Conservation (phyloP, 1,140 invertebrate species). For the Hypothenemus hampei region DNA sequence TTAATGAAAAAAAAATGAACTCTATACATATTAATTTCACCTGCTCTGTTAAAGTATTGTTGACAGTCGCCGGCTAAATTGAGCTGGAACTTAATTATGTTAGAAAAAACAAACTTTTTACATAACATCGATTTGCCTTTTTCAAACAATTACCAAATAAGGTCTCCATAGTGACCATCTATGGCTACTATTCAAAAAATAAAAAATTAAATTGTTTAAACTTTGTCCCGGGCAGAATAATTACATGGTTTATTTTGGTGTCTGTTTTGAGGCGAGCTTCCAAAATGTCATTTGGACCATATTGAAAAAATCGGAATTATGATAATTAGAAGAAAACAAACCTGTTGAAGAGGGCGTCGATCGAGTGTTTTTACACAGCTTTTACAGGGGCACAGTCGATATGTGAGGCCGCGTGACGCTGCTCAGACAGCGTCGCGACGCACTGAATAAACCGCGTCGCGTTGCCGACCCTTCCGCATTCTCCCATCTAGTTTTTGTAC, state of each 20-base stretch:
- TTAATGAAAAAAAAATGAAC: too few species aligned
- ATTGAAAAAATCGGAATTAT: background rate
- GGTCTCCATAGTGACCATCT: background rate
- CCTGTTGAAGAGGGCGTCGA: constrained; percentile 8
- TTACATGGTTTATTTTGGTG: too few species aligned
- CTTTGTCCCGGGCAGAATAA: background rate
- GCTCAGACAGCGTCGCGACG: constrained; percentile 19
- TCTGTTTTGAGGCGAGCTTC: too few species aligned
- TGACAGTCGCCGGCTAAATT: too few species aligned
- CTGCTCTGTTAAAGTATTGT: too few species aligned
- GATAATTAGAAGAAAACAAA: constrained; percentile 13
- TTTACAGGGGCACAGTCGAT: background rate
- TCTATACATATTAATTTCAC: too few species aligned
- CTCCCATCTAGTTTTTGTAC: too few species aligned
- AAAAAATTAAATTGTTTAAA: background rate
- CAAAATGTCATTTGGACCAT: background rate
- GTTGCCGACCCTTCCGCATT: background rate
- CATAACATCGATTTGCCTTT: too few species aligned
- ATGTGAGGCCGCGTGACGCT: constrained; percentile 21
- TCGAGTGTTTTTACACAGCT: background rate
- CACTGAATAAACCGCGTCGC: constrained; percentile 17
- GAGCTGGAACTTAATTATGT: too few species aligned
- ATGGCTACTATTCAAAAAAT: background rate
- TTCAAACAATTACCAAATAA: too few species aligned
- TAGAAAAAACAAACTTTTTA: too few species aligned